Evolutionary conservation across 2,113 vertebrate genomes (phyloP).

Genomic region (Rhipidura dahli): DNA sequence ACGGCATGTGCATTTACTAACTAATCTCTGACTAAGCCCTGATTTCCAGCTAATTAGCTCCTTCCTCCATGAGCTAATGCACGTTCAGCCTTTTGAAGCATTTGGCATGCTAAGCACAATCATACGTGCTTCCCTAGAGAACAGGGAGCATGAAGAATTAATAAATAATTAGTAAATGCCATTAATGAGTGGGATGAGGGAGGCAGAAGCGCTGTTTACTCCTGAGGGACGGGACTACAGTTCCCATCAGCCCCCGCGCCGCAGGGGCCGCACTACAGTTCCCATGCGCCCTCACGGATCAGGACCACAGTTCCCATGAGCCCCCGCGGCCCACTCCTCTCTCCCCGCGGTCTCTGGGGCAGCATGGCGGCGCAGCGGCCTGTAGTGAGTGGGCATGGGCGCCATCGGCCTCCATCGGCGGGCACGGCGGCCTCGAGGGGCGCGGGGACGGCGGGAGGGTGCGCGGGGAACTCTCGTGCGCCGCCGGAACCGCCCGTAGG

Average conservation of each 20-base stretch:
- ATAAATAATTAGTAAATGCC: not conserved
- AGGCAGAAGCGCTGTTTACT: accelerated
- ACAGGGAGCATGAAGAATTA: not conserved
- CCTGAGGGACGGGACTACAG: not conserved
- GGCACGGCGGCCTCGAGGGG: not conserved
- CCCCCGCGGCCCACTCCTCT: accelerated
- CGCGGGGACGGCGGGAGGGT: accelerated
- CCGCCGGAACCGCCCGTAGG: accelerated
- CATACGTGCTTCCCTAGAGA: not conserved
- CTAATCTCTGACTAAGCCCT: not conserved
- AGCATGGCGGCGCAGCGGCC: accelerated
- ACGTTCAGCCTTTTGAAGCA: not conserved
- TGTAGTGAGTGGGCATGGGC: accelerated
- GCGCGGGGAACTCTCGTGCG: too few relatives aligned
- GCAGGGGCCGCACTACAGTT: accelerated
- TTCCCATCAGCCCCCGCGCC: not conserved
- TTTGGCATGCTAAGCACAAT: not conserved
- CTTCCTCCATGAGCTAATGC: not conserved
- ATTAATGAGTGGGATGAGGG: too few relatives aligned
- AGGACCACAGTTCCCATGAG: not conserved
- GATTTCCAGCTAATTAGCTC: not conserved
- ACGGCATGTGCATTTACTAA: not conserved
- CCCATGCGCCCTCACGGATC: accelerated
- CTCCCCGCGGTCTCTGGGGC: accelerated
- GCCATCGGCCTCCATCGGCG: not conserved